Evolutionary conservation across 2,888 invertebrate species (phyloP), one percentile per base, ranked within the genome.

Genomic region (Clivina fossor): DNA sequence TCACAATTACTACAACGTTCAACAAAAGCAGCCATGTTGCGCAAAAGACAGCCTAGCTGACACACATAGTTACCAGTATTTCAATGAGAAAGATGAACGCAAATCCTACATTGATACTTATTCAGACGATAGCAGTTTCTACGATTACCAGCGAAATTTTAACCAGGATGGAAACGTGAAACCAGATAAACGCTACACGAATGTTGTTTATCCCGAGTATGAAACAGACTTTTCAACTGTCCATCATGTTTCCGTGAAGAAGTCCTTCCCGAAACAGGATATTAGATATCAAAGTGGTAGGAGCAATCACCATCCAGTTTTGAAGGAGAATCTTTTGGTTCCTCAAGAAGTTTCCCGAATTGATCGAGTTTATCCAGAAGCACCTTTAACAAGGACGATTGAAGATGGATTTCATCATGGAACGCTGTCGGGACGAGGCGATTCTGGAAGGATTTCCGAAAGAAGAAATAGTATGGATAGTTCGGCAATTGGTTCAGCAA

Each of bases 401-500:
- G 37, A 24, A 9, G 44, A 43, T 30, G 49, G 43, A 8, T 50
- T 50, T 35, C 56, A 30, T 8, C 48, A 44, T 13, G 37, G 30
- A 9, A 40, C 33, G 3, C 19, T 56, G 13, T 44, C 49, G 16
- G 16, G 49, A 33, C n/a, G 43, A 22, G 54, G 40, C 3, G 57
- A 54, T 8, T 18, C 57, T 20, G 63, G 63, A 4, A 55, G 60
- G 20, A 43, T 62, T 20, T 66, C 66, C 2, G 71, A 71, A 33
- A 62, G 73, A 46, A 70, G 72, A 1, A 70, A 69, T 58, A 73
- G 72, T 63, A 69, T 73, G 15, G 66, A 68, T 61, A 71, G 72
- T 62, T 71, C 71, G 2, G 71, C 68, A 8, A 70, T 74, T 11
- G 77, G 77, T 55, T 47, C 47, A 5, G 79, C 80, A 46, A 78